These are phyloP conservation scores for Tachysurus vachellii DNA, from an alignment of 2,113 vertebrate species.

Conservation along the genomic window DNA sequence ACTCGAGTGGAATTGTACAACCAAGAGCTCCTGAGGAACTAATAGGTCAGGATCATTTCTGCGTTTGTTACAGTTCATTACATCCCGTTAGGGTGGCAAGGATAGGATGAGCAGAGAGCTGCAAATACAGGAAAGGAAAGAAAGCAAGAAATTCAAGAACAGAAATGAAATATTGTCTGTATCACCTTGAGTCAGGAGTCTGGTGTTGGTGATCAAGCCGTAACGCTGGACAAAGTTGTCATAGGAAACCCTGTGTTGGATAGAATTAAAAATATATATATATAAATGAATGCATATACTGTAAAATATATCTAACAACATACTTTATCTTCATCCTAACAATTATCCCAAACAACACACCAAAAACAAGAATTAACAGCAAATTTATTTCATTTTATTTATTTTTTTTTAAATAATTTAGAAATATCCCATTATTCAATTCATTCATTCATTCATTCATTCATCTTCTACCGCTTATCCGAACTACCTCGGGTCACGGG, in stretches of 20 bases:
- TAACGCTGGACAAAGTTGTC: slow-evolving; percentile 83
- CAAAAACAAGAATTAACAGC: background rate
- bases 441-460: too few species aligned
- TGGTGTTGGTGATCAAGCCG: slow-evolving; percentile 68
- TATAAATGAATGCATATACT: too few species aligned
- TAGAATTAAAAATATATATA: too few species aligned
- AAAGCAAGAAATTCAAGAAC: slow-evolving; percentile 48
- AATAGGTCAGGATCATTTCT: background rate
- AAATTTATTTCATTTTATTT: background rate
- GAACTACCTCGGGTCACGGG: too few species aligned
- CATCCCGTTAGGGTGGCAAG: slow-evolving; percentile 45
- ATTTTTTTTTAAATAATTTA: background rate
- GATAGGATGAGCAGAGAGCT: slow-evolving; percentile 45
- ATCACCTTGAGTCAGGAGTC: slow-evolving; percentile 34
- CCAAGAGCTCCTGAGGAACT: too few species aligned
- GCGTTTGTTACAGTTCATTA: too few species aligned
- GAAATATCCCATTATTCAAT: background rate
- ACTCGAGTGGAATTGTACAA: background rate
- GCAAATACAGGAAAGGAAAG: slow-evolving; percentile 43
- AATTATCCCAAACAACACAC: background rate
- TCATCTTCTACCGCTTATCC: too few species aligned
- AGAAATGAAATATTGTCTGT: slow-evolving; percentile 5
- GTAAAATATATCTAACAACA: background rate
- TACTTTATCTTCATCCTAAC: background rate
- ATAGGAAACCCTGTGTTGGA: slow-evolving; percentile 79